phyloP scores from a whole-genome alignment of 2,888 invertebrate genomes.

The Himalopsyche kuldschensis region DNA sequence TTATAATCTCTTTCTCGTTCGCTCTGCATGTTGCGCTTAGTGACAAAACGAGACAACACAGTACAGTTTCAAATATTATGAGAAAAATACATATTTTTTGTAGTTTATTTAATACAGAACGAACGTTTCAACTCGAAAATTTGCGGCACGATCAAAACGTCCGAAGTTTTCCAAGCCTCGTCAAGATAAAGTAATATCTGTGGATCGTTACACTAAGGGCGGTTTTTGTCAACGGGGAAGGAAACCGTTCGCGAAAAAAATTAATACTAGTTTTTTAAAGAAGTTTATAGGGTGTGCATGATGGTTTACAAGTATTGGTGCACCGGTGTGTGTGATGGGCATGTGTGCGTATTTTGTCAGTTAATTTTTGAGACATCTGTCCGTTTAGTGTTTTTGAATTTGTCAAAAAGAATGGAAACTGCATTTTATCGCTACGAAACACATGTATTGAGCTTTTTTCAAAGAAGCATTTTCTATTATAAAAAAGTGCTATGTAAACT shows the following conservation, averaged over 20 bases:
- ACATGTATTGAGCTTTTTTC: not conserved
- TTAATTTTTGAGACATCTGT: not conserved
- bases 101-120: not conserved
- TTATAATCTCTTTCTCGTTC: not conserved
- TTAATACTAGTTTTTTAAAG: not conserved
- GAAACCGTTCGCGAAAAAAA: not conserved
- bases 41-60: not conserved
- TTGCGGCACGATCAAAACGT: not conserved
- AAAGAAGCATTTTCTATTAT: no score
- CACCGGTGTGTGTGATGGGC: not conserved
- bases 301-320: not conserved
- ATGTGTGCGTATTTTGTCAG: not conserved
- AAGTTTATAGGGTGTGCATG: not conserved
- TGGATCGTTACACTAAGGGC: not conserved
- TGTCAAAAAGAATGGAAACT: not conserved
- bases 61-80: not conserved
- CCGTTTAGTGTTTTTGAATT: not conserved
- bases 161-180: not conserved
- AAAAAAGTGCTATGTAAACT: no score
- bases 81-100: not conserved
- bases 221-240: not conserved
- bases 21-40: not conserved
- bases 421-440: not conserved
- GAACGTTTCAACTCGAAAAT: not conserved
- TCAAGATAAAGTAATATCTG: not conserved